Evolutionary conservation across 2,797 vertebrate genomes (phyloP), one percentile per base, ranked within the genome.

Genomic region (Sardinella longiceps): DNA sequence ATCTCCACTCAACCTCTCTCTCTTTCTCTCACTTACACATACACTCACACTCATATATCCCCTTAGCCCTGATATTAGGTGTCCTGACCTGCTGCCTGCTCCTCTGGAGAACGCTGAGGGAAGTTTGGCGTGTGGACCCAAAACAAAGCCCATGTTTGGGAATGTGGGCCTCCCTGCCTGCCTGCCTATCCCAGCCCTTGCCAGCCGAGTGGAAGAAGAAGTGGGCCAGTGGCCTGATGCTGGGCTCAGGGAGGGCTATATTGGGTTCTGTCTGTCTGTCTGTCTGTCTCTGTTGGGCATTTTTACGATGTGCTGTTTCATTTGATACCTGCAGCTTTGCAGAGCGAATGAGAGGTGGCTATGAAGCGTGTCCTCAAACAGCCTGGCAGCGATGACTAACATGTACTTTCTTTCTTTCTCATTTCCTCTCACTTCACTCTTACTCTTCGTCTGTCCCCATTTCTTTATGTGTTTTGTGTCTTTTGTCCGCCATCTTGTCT

Each of bases 91-190:
- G n/a, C n/a, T n/a, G 63, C 63, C 30, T 14, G 1, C 30, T 74
- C 15, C 14, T 74, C 14, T 33, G 33, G 66, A 74, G 14, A 30
- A 33, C 30, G 66, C 2, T 74, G 14, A 37, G 20, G 30, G 66
- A 74, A 18, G 30, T 15, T 33, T 37, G 66, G 30, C 14, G 30
- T 74, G 30, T 33, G 14, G 33, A 74, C 77, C 33, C 81, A 51
- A 85, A 83, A 80, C 80, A 84, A 74, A 88, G 87, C 83, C 90
- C 87, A 90, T 85, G 80, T 89, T 88, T 87, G 87, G 85, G 46
- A 84, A 86, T 74, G 82, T 12, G 56, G 39, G 66, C 15, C 70
- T 85, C 70, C 30, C 66, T 12, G 25, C 15, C 70, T 85, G 58
- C 30, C 66, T 12, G 25, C 25, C 25, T 50, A 25, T 3, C 25